phyloP scores from a whole-genome alignment of 1,140 invertebrate genomes.

The Sitodiplosis mosellana region DNA sequence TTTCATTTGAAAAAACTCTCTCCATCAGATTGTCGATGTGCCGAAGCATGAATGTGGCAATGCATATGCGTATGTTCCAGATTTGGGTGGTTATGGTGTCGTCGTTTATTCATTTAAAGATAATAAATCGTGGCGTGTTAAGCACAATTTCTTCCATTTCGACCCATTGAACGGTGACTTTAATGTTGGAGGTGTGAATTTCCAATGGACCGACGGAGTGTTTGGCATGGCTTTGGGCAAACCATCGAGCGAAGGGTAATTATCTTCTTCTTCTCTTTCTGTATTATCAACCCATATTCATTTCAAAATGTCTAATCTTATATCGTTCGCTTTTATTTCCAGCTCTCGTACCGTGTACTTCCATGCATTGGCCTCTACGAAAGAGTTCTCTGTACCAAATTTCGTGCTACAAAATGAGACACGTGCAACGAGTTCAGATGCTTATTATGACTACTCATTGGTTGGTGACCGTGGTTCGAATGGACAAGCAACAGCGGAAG shows the following conservation, averaged over 20 bases:
- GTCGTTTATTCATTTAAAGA: conserved; percentile 54
- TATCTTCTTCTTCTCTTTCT: not conserved
- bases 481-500: conserved; percentile 53
- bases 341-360: conserved; percentile 52
- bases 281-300: conserved; percentile 1
- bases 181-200: conserved; percentile 47
- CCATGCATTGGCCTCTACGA: conserved; percentile 52
- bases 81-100: conserved; percentile 49
- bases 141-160: conserved; percentile 65
- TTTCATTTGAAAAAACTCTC: not conserved
- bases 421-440: conserved; percentile 29
- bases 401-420: conserved; percentile 48
- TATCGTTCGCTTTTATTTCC: no score
- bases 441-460: conserved; percentile 47
- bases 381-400: conserved; percentile 53
- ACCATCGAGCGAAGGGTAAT: conserved; percentile 30
- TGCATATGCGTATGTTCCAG: conserved; percentile 53
- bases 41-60: conserved; percentile 46
- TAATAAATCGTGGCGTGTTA: conserved; percentile 53
- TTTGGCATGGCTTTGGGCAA: conserved; percentile 47
- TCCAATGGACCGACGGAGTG: conserved; percentile 61
- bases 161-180: conserved; percentile 54
- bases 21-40: conserved; percentile 38
- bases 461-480: conserved; percentile 49
- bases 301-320: no score